phyloP scores from a whole-genome alignment of 2,797 vertebrate species.

The Bucorvus abyssinicus region DNA sequence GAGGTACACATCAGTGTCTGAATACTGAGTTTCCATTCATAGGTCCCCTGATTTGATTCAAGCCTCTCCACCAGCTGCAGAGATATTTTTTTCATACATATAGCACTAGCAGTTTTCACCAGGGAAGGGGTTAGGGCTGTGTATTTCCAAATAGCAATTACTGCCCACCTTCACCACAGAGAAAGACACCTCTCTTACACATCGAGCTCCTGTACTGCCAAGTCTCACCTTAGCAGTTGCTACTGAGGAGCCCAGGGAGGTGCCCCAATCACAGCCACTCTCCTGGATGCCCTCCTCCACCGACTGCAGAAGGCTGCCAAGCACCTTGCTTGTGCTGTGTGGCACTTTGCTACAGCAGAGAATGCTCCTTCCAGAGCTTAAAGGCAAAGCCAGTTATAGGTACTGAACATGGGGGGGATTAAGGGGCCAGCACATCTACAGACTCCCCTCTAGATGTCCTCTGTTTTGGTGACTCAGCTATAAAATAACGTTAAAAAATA shows the following conservation, averaged over 20 bases:
- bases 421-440: not conserved
- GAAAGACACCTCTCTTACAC: not conserved
- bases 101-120: not conserved
- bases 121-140: not conserved
- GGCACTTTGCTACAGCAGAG: not conserved
- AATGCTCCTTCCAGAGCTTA: not conserved
- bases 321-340: not conserved
- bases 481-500: not conserved
- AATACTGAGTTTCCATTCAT: not conserved
- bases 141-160: not conserved
- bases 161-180: not conserved
- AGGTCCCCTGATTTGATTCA: not conserved
- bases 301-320: rapidly evolving
- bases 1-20: not conserved
- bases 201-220: not conserved
- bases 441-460: not conserved
- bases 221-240: not conserved
- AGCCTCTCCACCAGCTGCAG: not conserved
- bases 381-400: not conserved
- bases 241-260: not conserved
- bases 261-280: not conserved
- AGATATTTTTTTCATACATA: not conserved
- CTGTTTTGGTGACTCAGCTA: not conserved
- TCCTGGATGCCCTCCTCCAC: not conserved
- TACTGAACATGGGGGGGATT: not conserved